Conservation (phyloP, 30 jellyfish, hydroid and myxozoan genomes). For the Aurelia sp. region DNA sequence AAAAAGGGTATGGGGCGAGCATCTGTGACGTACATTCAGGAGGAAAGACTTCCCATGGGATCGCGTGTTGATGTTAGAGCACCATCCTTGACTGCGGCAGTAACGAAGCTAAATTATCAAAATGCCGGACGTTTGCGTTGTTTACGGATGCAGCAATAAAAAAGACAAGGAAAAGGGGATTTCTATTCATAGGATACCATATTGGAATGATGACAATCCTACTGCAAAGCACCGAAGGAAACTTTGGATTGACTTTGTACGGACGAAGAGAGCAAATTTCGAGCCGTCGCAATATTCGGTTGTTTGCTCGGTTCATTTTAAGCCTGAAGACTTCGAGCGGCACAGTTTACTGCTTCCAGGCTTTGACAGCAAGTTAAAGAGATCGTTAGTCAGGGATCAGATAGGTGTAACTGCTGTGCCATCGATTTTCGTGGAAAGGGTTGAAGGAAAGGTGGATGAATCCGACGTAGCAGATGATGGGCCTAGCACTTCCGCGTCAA, state of each 20-base stretch:
- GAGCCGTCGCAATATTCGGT: background rate
- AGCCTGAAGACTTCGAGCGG: constrained; percentile 1
- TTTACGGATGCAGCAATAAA: constrained; percentile 7
- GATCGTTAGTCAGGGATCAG: background rate
- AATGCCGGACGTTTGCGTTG: constrained; percentile 33
- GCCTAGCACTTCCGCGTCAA: constrained; percentile 5
- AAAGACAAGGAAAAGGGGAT: background rate
- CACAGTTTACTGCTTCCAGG: background rate
- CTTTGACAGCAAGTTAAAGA: background rate
- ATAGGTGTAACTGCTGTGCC: constrained; percentile 2
- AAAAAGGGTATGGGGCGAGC: constrained; percentile 22
- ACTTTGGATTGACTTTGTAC: background rate
- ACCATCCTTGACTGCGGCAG: background rate
- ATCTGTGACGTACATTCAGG: constrained; percentile 8
- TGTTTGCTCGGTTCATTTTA: background rate
- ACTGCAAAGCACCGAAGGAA: background rate
- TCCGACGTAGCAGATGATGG: background rate
- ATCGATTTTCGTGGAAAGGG: background rate
- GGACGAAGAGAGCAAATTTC: background rate
- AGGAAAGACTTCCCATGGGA: background rate
- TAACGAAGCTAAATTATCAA: background rate
- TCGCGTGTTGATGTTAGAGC: background rate
- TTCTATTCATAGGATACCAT: constrained; percentile 4
- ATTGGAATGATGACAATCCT: constrained; percentile 1
- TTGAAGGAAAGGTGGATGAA: background rate